Base-by-base conservation (phyloP, 2,797 vertebrate genomes). In the Liasis olivaceus region DNA sequence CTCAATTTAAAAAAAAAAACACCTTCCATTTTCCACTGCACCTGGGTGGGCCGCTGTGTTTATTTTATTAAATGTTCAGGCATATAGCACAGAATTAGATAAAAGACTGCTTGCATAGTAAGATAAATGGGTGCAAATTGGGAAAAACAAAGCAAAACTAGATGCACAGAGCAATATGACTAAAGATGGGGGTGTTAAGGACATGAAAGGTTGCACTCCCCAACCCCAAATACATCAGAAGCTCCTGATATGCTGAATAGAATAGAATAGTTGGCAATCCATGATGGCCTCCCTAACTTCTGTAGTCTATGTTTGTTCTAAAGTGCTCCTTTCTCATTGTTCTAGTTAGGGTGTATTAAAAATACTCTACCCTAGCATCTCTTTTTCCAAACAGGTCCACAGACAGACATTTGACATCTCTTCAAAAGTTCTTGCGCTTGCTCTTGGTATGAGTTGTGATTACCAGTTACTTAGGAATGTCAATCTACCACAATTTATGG, bases 401-500 rank as follows among this genome's bases (percentile, higher is more conserved):
- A 95, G 94, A 90, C 36, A 77, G 0, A 28, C n/a, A 56, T 26
- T 93, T 59, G 66, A 89, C 4, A 93, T 0, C 90, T 91, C 5
- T 54, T 58, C n/a, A 92, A 94, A 94, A 87, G 66, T 9, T 88
- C 13, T 51, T 22, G 3, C 42, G 58, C 62, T 88, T 90, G 60
- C 56, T 26, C 24, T 6, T 36, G 2, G 0, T 0, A 11, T 59
- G 72, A 3, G 90, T 62, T 31, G 20, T 95, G 93, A 90, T 94
- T 94, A 94, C 1, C 0, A 47, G n/a, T n/a, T 95, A 84, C 91
- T 92, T 94, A 5, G 26, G 87, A 88, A 6, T 89, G 54, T 92
- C 90, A 94, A 92, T 69, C 63, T 7, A 7, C 90, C 91, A 86
- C 89, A 91, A 69, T 59, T 94, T 93, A 58, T 94, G 88, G 89